Evolutionary conservation across 92 coral and sea anemone species (phyloP), one percentile per base, ranked within the genome.

Genomic region (Siderastrea siderea): DNA sequence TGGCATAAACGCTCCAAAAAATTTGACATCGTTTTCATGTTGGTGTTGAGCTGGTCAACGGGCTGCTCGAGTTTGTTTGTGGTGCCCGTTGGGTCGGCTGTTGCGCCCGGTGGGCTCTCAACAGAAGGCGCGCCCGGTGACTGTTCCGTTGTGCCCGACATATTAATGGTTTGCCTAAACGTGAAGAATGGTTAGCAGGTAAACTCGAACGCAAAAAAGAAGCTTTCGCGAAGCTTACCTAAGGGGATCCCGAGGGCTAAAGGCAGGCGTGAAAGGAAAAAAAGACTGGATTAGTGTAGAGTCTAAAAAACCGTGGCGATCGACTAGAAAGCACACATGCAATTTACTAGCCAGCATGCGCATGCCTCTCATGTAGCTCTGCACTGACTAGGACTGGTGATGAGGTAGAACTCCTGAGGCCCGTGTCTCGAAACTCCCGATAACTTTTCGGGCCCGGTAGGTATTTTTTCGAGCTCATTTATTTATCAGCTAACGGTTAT

Each of bases 61-160:
- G 59, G 58, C 82, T 78, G 45, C 48, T 60, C 82, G 57, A 78
- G 82, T 60, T 78, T 47, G 58, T 46, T 63, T 11, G 54, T 78
- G 82, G 57, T 45, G 46, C 71, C 82, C 58, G 55, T 47, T 78
- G 82, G 53, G 45, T 60, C 71, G 44, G 71, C 44, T 58, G 71
- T 61, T 78, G 53, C 17, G 82, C 82, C 55, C 44, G 14, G 82
- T 78, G 82, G 82, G 82, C 82, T 60, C 82, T 78, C 68, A 78
- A 61, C 71, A 78, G 82, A 78, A 78, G 82, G 82, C 71, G 55
- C 57, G 70, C 82, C 44, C 14, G 71, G 46, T 44, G 82, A 3
- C 53, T 60, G 82, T 60, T 78, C 82, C 82, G 43, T 60, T 78
- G 82, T 78, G 71, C 71, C 47, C 9, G 71, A n/a, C 71, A 72